phyloP scores from a whole-genome alignment of 2,888 invertebrate genomes.

The Meta bourneti region DNA sequence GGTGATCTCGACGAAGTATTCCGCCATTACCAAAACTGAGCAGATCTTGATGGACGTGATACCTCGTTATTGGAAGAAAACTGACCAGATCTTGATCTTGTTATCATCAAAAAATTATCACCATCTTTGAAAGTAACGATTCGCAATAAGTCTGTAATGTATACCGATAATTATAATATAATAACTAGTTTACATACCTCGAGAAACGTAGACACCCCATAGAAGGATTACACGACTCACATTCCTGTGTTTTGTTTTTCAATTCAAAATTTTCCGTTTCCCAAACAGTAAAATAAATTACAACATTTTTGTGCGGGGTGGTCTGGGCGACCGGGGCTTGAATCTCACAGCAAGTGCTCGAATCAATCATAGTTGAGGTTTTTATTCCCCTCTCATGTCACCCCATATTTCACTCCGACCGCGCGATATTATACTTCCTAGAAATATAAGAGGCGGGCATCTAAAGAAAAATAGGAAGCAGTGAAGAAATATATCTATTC shows the following conservation, averaged over 20 bases:
- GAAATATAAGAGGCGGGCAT: conserved; percentile 38
- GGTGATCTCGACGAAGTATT: too few relatives aligned
- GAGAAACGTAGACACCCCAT: too few relatives aligned
- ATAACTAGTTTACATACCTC: too few relatives aligned
- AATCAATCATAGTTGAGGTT: conserved; percentile 62
- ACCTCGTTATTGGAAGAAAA: too few relatives aligned
- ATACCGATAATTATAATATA: too few relatives aligned
- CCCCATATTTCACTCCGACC: conserved; percentile 65
- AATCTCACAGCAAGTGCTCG: conserved; percentile 1
- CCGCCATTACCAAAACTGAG: too few relatives aligned
- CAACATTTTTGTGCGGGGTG: conserved; percentile 26
- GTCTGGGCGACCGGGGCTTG: neutral
- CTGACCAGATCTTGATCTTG: too few relatives aligned
- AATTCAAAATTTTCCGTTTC: conserved; percentile 4
- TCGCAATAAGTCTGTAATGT: too few relatives aligned
- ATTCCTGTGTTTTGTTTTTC: neutral
- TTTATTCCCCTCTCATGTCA: conserved; percentile 62
- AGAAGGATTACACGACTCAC: neutral
- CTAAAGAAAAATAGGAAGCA: conserved; percentile 57
- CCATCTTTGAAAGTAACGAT: too few relatives aligned
- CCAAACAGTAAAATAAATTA: conserved; percentile 39
- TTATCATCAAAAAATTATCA: too few relatives aligned
- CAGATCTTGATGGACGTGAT: too few relatives aligned
- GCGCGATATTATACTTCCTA: conserved; percentile 60
- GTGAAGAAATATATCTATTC: conserved; percentile 71